A percentile compares a stretch with the other conserved stretches of the same genome.
Evolutionary conservation across 2,113 vertebrate species (phyloP).

Genomic region (Seriola quinqueradiata): DNA sequence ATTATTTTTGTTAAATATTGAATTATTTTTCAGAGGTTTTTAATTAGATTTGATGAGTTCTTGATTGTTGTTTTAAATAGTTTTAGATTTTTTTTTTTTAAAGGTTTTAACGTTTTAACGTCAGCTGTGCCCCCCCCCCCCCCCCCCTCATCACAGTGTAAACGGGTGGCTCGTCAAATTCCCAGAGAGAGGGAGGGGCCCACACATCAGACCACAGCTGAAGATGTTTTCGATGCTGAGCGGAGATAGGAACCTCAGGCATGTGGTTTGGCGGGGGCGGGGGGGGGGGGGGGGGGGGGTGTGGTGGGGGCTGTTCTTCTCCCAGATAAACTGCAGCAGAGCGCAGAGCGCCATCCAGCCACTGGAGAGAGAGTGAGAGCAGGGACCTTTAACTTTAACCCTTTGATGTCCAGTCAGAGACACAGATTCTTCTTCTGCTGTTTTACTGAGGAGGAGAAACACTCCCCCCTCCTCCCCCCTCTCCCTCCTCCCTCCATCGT

Average conservation of each 20-base stretch:
- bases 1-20: too few species aligned
- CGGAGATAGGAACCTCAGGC: conserved; percentile 62
- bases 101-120: too few species aligned
- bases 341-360: not conserved
- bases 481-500: not conserved
- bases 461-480: too few species aligned
- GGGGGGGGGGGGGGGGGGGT: conserved; percentile 10
- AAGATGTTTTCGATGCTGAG: conserved; percentile 65
- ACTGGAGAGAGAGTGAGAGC: not conserved
- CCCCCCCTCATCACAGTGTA: not conserved
- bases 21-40: too few species aligned
- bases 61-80: too few species aligned
- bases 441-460: too few species aligned
- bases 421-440: too few species aligned
- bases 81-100: too few species aligned
- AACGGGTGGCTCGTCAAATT: conserved; percentile 63
- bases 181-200: conserved; percentile 40
- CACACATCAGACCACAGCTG: conserved; percentile 67
- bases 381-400: conserved; percentile 11
- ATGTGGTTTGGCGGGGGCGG: conserved; percentile 59
- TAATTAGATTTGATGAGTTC: too few species aligned
- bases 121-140: too few species aligned
- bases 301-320: conserved; percentile 5
- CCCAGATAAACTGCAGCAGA: conserved; percentile 30
- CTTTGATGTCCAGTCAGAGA: not conserved